Conservation (phyloP, 2,888 invertebrate species). For the Ennomos quercinarius region DNA sequence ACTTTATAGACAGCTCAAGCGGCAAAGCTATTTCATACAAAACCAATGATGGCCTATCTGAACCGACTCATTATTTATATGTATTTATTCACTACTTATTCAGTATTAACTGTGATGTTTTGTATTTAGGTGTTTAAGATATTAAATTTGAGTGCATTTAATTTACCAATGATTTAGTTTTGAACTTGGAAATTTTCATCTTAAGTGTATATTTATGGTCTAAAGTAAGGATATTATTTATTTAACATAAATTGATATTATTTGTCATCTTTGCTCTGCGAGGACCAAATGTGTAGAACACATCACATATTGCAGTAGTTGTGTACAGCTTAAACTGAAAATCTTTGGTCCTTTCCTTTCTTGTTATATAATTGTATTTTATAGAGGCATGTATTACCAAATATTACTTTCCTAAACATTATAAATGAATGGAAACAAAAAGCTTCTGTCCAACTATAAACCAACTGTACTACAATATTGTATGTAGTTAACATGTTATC, state of each 20-base stretch:
- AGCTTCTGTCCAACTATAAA: constrained; percentile 2
- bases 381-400: constrained; percentile 24
- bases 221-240: constrained; percentile 28
- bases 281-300: constrained; percentile 11
- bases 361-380: constrained; percentile 15
- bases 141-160: constrained; percentile 79
- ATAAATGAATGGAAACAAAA: constrained; percentile 22
- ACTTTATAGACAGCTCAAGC: constrained; percentile 89
- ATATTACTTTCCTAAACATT: constrained; percentile 28
- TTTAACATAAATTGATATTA: constrained; percentile 23
- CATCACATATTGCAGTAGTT: neutral
- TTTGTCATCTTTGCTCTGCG: constrained; percentile 10
- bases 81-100: constrained; percentile 71
- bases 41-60: constrained; percentile 68
- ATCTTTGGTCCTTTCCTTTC: constrained; percentile 4
- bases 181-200: constrained; percentile 42
- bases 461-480: constrained; percentile 2
- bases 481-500: neutral
- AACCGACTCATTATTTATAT: constrained; percentile 43
- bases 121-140: constrained; percentile 69
- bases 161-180: constrained; percentile 73
- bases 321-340: neutral
- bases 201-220: constrained; percentile 32
- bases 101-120: constrained; percentile 84
- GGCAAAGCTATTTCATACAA: constrained; percentile 79